Conservation (phyloP, 2,888 invertebrate genomes). For the Antheraea assamensis region DNA sequence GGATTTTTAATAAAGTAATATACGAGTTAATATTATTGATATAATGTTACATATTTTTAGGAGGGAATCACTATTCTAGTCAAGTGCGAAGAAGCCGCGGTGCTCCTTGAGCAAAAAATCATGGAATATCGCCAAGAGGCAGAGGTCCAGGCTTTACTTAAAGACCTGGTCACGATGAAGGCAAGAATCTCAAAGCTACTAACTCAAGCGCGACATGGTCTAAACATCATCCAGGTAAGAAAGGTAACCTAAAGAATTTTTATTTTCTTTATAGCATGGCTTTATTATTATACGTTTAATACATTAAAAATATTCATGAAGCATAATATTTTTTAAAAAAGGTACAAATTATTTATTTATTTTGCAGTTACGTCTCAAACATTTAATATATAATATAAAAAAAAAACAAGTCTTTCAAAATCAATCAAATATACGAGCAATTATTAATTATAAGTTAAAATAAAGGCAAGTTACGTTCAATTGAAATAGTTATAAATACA, state of each 20-base stretch:
- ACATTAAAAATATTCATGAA: not conserved
- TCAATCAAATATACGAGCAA: not conserved
- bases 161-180: conserved; percentile 82
- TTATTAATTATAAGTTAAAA: not conserved
- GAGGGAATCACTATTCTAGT: conserved; percentile 86
- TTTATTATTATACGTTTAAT: not conserved
- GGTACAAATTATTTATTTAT: not conserved
- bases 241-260: conserved; percentile 56
- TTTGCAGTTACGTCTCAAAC: not conserved
- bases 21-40: not conserved
- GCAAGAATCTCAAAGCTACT: conserved; percentile 85
- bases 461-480: not conserved
- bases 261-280: not conserved
- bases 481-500: not conserved
- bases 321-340: not conserved
- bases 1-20: no score
- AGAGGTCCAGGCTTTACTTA: conserved; percentile 82
- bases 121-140: conserved; percentile 84
- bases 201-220: conserved; percentile 86
- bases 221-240: conserved; percentile 78
- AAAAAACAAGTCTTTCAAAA: not conserved
- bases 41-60: conserved; percentile 68
- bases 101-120: conserved; percentile 84
- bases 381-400: not conserved
- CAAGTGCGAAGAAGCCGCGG: conserved; percentile 85